Conservation (phyloP, 92 coral and sea anemone species). For the Palythoa grandiflora region DNA sequence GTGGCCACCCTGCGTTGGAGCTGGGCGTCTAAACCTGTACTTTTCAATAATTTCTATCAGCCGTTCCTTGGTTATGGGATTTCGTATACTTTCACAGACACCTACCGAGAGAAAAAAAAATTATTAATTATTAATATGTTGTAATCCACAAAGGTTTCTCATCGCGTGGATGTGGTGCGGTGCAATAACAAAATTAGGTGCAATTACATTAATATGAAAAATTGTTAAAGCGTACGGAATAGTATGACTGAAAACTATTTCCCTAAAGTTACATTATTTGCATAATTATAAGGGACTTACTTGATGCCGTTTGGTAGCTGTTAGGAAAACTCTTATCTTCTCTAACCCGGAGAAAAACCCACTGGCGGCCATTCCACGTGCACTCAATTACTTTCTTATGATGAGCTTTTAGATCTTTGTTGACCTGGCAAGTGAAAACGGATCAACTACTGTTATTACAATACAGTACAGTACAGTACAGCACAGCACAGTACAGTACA, state of each 20-base stretch:
- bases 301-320: conserved; percentile 88
- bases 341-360: conserved; percentile 90
- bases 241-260: no score
- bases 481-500: no score
- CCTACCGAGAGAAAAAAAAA: conserved; percentile 56
- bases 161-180: no score
- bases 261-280: neutral
- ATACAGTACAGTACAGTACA: no score
- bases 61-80: conserved; percentile 88
- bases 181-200: neutral
- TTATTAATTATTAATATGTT: no score
- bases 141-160: no score
- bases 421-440: conserved; percentile 61
- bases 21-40: conserved; percentile 68
- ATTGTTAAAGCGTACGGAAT: no score
- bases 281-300: conserved; percentile 55
- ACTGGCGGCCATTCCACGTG: conserved; percentile 92
- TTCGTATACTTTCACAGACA: conserved; percentile 90
- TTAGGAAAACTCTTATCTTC: conserved; percentile 96
- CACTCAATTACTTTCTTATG: conserved; percentile 94
- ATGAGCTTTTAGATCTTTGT: conserved; percentile 75
- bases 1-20: conserved; percentile 19
- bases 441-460: neutral
- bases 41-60: conserved; percentile 89
- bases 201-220: neutral